Evolutionary conservation across 2,113 vertebrate species (phyloP), one percentile per base, ranked within the genome.

Genomic region (Halichoerus grypus): DNA sequence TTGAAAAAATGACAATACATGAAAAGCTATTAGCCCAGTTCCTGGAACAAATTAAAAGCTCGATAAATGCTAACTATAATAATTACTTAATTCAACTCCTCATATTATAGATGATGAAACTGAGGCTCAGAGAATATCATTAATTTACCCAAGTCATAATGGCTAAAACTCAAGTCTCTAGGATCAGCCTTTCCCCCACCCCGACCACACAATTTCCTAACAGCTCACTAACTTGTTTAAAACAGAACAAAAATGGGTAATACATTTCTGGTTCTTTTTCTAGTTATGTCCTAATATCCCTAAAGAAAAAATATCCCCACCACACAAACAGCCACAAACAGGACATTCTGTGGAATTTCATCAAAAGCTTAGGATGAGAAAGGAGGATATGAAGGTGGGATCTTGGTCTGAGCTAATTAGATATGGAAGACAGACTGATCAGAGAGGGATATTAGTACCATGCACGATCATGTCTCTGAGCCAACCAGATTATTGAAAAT

Each of bases 41-140:
- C 71, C 36, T 69, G 4, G n/a, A 94, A 94, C 36, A 77, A 88
- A 92, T 77, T 71, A 91, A 88, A 18, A 97, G 63, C 33, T 53
- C 24, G 89, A 33, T 59, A 94, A 84, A 61, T 92, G 26, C 31
- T 42, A 96, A 88, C 31, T 94, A 84, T 42, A 87, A 65, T 76
- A 83, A 71, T 80, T 12, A 96, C 7, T 16, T 84, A 88, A 59
- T 46, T 55, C 19, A 74, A 72, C 33, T 4, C 4, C 16, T 97
- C 61, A 36, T 59, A 83, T 42, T 88, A 77, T 31, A 88, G 31
- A 83, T 81, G 36, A 86, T 76, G 59, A 91, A 92, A 93, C 49
- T 24, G 18, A 96, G 63, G 22, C 57, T 82, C 10, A 86, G 28
- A 77, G 18, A 84, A 21, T 74, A 12, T 28, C 94, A 91, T 11